phyloP scores from a whole-genome alignment of 2,888 invertebrate genomes.

The Actias luna region DNA sequence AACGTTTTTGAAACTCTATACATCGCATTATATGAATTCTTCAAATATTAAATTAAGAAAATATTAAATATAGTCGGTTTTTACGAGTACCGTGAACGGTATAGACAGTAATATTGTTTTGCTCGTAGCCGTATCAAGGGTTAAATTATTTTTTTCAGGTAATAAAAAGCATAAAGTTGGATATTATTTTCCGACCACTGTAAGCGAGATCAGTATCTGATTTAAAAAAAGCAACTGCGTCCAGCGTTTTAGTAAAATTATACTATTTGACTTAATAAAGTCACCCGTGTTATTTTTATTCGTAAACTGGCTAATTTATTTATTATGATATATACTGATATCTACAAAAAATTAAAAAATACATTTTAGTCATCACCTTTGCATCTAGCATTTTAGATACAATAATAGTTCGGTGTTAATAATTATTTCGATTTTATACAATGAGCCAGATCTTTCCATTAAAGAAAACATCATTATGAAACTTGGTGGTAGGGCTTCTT shows the following conservation, averaged over 20 bases:
- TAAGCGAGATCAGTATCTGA: not conserved
- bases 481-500: too few relatives aligned
- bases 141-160: not conserved
- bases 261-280: not conserved
- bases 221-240: not conserved
- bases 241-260: not conserved
- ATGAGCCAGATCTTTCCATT: too few relatives aligned
- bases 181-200: not conserved
- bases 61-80: constrained; percentile 11
- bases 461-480: too few relatives aligned
- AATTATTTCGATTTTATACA: too few relatives aligned
- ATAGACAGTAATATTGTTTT: not conserved
- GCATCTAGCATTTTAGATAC: too few relatives aligned
- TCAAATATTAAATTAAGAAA: constrained; percentile 18
- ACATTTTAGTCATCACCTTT: too few relatives aligned
- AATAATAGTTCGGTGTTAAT: too few relatives aligned
- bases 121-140: not conserved
- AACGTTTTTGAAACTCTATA: constrained; percentile 63
- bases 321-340: too few relatives aligned
- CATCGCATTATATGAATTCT: constrained; percentile 26
- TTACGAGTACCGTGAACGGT: not conserved
- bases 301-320: not conserved
- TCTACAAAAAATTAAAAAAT: too few relatives aligned
- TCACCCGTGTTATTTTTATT: not conserved
- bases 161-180: not conserved